Base-by-base conservation (phyloP, 2,113 vertebrate genomes). In the Mixornis gularis region DNA sequence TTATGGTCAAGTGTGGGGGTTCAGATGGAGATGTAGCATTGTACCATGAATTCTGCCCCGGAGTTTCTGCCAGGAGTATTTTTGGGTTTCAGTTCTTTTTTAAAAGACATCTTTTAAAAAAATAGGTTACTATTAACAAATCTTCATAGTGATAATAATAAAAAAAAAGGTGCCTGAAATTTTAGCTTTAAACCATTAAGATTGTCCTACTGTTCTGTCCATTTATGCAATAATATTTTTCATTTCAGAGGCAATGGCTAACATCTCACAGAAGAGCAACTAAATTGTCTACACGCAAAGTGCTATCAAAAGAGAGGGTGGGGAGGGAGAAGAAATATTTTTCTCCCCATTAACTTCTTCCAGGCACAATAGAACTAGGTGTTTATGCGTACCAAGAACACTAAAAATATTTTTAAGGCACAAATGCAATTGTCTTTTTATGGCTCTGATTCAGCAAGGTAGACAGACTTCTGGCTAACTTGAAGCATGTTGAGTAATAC, bases 321-420 rank as follows among this genome's bases (percentile, higher is more conserved):
- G 62, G 26, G 15, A 56, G 17, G 22, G 13, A 55, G 19, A 65
- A 77, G 65, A 91, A 89, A 77, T 82, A 69, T 87, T 93, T 93
- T 92, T 87, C 80, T 90, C 26, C 34, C 53, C 79, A 79, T 85
- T 90, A 89, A 94, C 58, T 95, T 92, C 44, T 71, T 82, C 79
- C 73, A 65, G 51, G 51, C 65, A 81, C 89, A 90, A 84, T 34
- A 92, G 86, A 80, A 64, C 64, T 80, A 62, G 51, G 58, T 92
- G 70, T 85, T 92, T 85, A 87, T 51, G 48, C 77, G 63, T 72
- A 95, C 49, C 58, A 92, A 76, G 19, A 82, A 62, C 66, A 90
- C 53, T 92, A 74, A 92, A 88, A 94, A 68, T 63, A 84, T 77
- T 87, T 94, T 94, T 77, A 85, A 91, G 52, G 51, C 27, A 89